Base-by-base conservation (phyloP, 2,113 vertebrate species). In the Podarcis muralis region DNA sequence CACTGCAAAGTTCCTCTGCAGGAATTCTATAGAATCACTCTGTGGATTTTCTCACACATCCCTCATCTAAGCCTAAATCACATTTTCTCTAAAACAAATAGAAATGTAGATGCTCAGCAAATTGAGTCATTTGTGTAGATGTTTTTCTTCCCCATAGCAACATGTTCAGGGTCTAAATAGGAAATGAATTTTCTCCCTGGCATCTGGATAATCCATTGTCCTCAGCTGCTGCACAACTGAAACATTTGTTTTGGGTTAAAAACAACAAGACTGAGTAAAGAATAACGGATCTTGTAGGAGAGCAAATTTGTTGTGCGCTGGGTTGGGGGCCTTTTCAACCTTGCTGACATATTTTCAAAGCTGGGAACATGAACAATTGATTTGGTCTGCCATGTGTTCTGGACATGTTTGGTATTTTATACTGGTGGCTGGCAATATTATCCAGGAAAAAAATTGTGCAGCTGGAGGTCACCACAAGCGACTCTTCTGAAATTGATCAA, bases 121-220 rank as follows among this genome's bases (percentile, higher is more conserved):
- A 20, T 35, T 1, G 2, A 30, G 23, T 48, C 3, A 3, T 66
- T 62, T 7, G 23, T 43, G n/a, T 40, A 27, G 23, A 37, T 66
- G 22, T 20, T 12, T 82, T 66, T 82, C 22, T 32, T 53, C 9
- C 27, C 35, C n/a, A 40, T 37, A 40, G 1, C 59, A 40, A 48
- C 57, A 57, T 57, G 13, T 43, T 48, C 32, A 57, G 8, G 65
- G 75, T 53, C 65, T 81, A 48, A 30, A 59, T 8, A 23, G 30
- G 83, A 84, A 62, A 30, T 62, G 25, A 66, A 40, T 43, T 30
- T n/a, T 25, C 48, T 57, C 83, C 0, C 0, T 5, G 4, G 3
- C 0, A 0, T 2, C 62, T 69, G 65, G 23, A 69, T 69, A 83
- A 48, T 83, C 65, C 32, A 69, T 43, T 43, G 13, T 15, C 37